phyloP scores from a whole-genome alignment of 2,797 vertebrate genomes.

The Aldrovandia affinis region DNA sequence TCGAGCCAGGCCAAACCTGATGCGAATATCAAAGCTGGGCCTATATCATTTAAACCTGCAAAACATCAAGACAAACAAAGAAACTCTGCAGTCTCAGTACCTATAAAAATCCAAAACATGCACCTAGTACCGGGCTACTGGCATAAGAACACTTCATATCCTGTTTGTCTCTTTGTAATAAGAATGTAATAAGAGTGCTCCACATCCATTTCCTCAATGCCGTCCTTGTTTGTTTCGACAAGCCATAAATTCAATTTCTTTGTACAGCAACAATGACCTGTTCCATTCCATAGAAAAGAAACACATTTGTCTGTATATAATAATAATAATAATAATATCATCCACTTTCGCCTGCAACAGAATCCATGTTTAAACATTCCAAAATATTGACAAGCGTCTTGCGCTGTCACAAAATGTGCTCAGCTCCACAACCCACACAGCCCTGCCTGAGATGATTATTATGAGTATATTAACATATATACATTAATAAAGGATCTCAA shows the following conservation, averaged over 20 bases:
- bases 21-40: too few relatives aligned
- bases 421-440: not conserved
- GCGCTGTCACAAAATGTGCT: not conserved
- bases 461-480: not conserved
- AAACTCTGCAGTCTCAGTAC: not conserved
- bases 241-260: not conserved
- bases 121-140: not conserved
- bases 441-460: not conserved
- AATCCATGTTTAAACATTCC: not conserved
- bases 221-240: not conserved
- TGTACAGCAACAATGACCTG: not conserved
- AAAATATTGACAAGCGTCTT: not conserved
- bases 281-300: not conserved
- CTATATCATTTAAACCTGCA: not conserved
- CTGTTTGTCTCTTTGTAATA: not conserved
- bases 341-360: not conserved
- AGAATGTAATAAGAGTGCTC: not conserved
- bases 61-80: not conserved
- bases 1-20: too few relatives aligned
- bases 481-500: constrained; percentile 27
- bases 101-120: not conserved
- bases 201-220: not conserved
- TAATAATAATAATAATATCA: not conserved
- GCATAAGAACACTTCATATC: not conserved
- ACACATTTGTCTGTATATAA: not conserved